Percentiles rank a stretch among this genome's conserved stretches.
Conservation (phyloP, 2,888 invertebrate genomes). For the Cheilosia pagana region DNA sequence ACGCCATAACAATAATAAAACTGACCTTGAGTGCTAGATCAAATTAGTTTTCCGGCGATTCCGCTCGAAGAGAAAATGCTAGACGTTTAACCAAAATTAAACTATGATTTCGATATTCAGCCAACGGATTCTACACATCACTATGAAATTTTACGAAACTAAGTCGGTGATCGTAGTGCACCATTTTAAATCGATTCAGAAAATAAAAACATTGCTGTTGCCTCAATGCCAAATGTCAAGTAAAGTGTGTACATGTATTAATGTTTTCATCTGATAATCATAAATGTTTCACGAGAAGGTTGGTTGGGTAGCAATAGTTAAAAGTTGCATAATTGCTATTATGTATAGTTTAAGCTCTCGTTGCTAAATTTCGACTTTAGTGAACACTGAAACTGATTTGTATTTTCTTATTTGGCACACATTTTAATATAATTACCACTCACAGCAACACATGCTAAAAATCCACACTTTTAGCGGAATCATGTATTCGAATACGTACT, state of each 20-base stretch:
- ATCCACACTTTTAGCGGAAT: background rate
- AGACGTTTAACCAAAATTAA: background rate
- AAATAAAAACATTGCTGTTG: too few species aligned
- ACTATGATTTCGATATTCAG: background rate
- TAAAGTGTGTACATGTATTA: too few species aligned
- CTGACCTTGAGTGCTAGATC: conserved; percentile 41
- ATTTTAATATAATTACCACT: conserved; percentile 14
- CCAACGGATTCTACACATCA: background rate
- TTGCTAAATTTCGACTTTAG: background rate
- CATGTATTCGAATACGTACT: background rate
- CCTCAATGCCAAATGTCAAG: too few species aligned
- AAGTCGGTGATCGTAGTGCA: background rate
- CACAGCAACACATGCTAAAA: background rate
- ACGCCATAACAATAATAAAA: conserved; percentile 57
- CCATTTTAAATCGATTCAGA: too few species aligned
- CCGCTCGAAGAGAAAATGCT: conserved; percentile 3
- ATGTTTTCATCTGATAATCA: too few species aligned
- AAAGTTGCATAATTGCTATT: conserved; percentile 36
- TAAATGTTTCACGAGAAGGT: background rate
- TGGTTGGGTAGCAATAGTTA: background rate
- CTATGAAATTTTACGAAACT: background rate
- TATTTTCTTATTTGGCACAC: background rate
- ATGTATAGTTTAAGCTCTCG: background rate
- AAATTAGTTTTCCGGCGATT: conserved; percentile 1
- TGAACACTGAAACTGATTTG: conserved; percentile 5